Percentiles rank a stretch among this genome's conserved stretches.
Evolutionary conservation across 2,797 vertebrate genomes (phyloP).

Genomic region (Eutrigla gurnardus): DNA sequence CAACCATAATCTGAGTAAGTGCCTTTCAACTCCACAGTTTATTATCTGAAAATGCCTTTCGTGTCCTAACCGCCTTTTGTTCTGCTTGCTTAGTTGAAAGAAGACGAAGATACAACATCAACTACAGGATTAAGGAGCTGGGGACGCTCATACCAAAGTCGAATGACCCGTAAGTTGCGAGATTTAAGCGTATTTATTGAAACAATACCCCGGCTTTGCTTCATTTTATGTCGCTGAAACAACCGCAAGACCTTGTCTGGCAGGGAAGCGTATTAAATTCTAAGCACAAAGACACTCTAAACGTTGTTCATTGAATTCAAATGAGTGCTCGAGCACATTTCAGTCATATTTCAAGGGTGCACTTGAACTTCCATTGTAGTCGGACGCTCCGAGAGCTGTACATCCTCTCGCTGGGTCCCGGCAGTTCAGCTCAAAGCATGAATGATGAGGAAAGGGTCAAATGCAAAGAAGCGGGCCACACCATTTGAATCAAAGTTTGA

Average conservation of each 20-base stretch:
- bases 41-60: background rate
- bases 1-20: slow-evolving; percentile 99
- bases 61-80: slow-evolving; percentile 23
- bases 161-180: slow-evolving; percentile 95
- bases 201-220: slow-evolving; percentile 22
- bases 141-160: slow-evolving; percentile 99
- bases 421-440: slow-evolving; percentile 71
- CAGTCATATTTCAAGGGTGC: slow-evolving; percentile 74
- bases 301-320: slow-evolving; percentile 69
- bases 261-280: slow-evolving; percentile 50
- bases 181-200: slow-evolving; percentile 40
- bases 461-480: slow-evolving; percentile 68
- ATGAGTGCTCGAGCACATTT: slow-evolving; percentile 70
- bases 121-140: slow-evolving; percentile 99
- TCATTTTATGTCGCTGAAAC: slow-evolving; percentile 30
- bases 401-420: slow-evolving; percentile 51
- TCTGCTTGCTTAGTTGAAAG: slow-evolving; percentile 90
- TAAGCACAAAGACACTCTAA: slow-evolving; percentile 64
- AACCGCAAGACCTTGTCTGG: slow-evolving; percentile 38
- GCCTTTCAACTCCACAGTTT: slow-evolving; percentile 33
- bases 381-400: slow-evolving; percentile 55
- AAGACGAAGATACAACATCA: slow-evolving; percentile 98
- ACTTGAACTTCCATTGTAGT: slow-evolving; percentile 74
- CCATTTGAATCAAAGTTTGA: slow-evolving; percentile 79
- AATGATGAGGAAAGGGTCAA: slow-evolving; percentile 77